Evolutionary conservation across 2,888 invertebrate species (phyloP).

Genomic region (Epirrita christyi): DNA sequence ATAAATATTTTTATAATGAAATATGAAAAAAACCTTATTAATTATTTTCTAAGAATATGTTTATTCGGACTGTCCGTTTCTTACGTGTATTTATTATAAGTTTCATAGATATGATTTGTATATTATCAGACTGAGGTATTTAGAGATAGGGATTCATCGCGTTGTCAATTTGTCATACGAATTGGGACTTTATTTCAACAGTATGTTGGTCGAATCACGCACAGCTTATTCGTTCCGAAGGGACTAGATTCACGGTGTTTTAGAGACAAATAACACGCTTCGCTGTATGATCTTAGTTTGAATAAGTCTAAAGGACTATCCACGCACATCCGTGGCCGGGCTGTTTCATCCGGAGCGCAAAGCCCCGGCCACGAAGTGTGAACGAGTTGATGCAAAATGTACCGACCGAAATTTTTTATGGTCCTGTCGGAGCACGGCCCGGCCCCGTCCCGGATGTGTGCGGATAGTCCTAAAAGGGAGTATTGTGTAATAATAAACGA

Average conservation of each 20-base stretch:
- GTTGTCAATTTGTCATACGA: constrained; percentile 41
- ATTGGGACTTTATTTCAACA: constrained; percentile 34
- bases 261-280: too few relatives aligned
- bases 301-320: too few relatives aligned
- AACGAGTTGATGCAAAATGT: too few relatives aligned
- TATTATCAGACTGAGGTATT: constrained; percentile 51
- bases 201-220: constrained; percentile 28
- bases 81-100: constrained; percentile 51
- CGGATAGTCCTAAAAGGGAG: not conserved
- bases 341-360: too few relatives aligned
- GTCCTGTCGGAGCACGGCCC: too few relatives aligned
- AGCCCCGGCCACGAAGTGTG: too few relatives aligned
- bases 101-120: constrained; percentile 34
- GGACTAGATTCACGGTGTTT: not conserved
- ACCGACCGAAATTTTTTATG: too few relatives aligned
- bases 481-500: not conserved
- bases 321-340: too few relatives aligned
- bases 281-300: too few relatives aligned
- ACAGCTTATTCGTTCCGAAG: constrained; percentile 7
- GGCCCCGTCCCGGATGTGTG: not conserved
- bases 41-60: constrained; percentile 59
- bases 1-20: constrained; percentile 73
- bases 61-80: constrained; percentile 56
- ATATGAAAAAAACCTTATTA: constrained; percentile 59
- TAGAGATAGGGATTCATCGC: constrained; percentile 39